Percentiles rank a stretch among this genome's conserved stretches.
Evolutionary conservation across 2,797 vertebrate species (phyloP).

Genomic region (Coregonus suidteri): DNA sequence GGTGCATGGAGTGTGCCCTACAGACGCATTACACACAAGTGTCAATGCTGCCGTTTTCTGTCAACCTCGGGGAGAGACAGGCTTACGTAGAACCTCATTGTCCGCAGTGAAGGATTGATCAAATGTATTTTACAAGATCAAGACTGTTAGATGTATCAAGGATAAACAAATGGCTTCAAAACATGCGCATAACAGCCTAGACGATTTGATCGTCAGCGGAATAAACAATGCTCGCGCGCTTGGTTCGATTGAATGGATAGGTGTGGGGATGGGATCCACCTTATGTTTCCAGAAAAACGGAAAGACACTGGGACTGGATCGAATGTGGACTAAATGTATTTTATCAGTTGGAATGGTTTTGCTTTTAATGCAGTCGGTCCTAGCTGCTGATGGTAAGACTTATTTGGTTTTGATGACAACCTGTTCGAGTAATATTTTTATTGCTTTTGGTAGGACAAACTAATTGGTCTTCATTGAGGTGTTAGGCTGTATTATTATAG

Average conservation of each 20-base stretch:
- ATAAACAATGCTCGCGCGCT: slow-evolving; percentile 26
- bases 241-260: slow-evolving; percentile 49
- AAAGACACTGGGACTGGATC: slow-evolving; percentile 48
- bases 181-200: slow-evolving; percentile 63
- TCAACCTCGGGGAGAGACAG: neutral
- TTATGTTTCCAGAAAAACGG: slow-evolving; percentile 36
- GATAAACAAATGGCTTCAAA: slow-evolving; percentile 77
- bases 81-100: slow-evolving; percentile 5
- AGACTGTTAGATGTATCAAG: slow-evolving; percentile 65
- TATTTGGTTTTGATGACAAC: slow-evolving; percentile 30
- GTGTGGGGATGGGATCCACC: slow-evolving; percentile 39
- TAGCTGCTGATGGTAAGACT: slow-evolving; percentile 73
- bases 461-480: neutral
- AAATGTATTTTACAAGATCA: slow-evolving; percentile 67
- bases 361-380: slow-evolving; percentile 70
- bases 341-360: slow-evolving; percentile 67
- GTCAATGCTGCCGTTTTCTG: slow-evolving; percentile 8
- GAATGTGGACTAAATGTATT: slow-evolving; percentile 64
- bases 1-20: slow-evolving; percentile 42
- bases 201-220: slow-evolving; percentile 43
- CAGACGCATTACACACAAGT: slow-evolving; percentile 44
- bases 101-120: slow-evolving; percentile 50
- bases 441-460: neutral
- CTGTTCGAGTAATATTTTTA: slow-evolving; percentile 35
- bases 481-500: neutral